Evolutionary conservation across 2,888 invertebrate species (phyloP).

Genomic region (Andrena flavipes): DNA sequence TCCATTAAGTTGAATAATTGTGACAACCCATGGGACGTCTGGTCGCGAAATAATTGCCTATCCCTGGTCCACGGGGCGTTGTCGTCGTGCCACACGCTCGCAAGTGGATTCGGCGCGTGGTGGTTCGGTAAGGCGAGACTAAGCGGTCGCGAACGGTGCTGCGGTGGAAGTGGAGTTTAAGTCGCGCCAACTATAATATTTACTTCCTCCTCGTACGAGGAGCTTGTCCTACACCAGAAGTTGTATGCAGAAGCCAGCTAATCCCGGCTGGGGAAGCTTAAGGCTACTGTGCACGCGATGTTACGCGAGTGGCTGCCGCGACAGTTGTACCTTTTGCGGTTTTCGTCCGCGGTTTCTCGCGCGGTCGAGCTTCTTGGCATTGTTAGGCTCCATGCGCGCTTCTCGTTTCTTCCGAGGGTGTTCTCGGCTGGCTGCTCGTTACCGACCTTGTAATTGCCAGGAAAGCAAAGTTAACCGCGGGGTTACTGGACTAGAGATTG

Average conservation of each 20-base stretch:
- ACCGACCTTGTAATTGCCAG: neutral
- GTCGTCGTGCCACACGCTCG: slow-evolving; percentile 21
- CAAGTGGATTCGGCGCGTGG: neutral
- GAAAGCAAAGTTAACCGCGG: neutral
- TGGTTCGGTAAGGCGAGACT: neutral
- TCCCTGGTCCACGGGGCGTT: neutral
- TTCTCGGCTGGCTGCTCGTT: slow-evolving; percentile 8
- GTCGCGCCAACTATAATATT: slow-evolving; percentile 35
- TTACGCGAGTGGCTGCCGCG: slow-evolving; percentile 66
- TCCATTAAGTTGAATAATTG: slow-evolving; percentile 50
- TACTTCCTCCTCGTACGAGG: slow-evolving; percentile 22
- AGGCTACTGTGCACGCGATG: slow-evolving; percentile 66
- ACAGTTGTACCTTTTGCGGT: slow-evolving; percentile 64
- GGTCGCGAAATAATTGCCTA: slow-evolving; percentile 43
- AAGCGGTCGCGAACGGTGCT: slow-evolving; percentile 11
- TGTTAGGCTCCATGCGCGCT: slow-evolving; percentile 35
- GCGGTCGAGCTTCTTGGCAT: slow-evolving; percentile 53
- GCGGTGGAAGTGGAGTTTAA: slow-evolving; percentile 23
- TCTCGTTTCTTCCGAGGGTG: slow-evolving; percentile 1
- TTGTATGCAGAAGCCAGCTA: slow-evolving; percentile 45
- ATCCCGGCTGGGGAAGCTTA: slow-evolving; percentile 43
- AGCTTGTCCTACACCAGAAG: slow-evolving; percentile 10
- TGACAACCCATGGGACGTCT: slow-evolving; percentile 18
- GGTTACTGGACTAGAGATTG: neutral
- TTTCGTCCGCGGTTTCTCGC: slow-evolving; percentile 64